Evolutionary conservation across 2,888 invertebrate genomes (phyloP).

Genomic region (Trachelus troglodyta): DNA sequence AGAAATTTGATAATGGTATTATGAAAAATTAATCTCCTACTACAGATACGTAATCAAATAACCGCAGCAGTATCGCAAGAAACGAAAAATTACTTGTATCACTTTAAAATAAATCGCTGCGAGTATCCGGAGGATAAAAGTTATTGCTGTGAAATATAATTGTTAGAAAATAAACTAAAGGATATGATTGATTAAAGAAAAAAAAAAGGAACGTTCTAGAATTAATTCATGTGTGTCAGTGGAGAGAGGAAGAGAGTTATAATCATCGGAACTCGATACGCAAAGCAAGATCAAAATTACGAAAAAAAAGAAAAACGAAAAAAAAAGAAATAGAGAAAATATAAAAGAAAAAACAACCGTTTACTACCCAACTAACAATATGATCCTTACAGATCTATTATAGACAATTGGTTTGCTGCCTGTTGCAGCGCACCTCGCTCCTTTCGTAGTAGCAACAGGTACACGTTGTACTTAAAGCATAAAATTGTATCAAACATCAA

Average conservation of each 20-base stretch:
- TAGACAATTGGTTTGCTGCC: conserved; percentile 11
- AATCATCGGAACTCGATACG: neutral
- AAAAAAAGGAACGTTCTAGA: neutral
- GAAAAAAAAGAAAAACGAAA: neutral
- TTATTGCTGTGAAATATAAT: neutral
- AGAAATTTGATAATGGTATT: neutral
- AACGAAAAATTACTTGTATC: neutral
- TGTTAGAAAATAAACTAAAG: neutral
- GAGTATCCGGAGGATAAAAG: neutral
- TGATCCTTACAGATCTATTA: conserved; percentile 12
- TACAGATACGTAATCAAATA: neutral
- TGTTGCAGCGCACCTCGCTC: conserved; percentile 8
- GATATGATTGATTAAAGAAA: neutral
- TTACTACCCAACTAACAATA: conserved; percentile 12
- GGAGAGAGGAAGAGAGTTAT: neutral
- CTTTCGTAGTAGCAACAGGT: conserved; percentile 20
- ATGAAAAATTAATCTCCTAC: neutral
- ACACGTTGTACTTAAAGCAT: conserved; percentile 17
- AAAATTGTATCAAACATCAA: conserved; percentile 15
- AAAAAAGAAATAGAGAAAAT: conserved; percentile 10
- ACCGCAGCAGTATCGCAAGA: neutral
- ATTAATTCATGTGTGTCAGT: neutral
- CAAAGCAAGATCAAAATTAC: neutral
- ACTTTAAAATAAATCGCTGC: neutral
- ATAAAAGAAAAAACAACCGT: conserved; percentile 14